Evolutionary conservation across 2,113 vertebrate species (phyloP).

Genomic region (Brevimyrus niger): DNA sequence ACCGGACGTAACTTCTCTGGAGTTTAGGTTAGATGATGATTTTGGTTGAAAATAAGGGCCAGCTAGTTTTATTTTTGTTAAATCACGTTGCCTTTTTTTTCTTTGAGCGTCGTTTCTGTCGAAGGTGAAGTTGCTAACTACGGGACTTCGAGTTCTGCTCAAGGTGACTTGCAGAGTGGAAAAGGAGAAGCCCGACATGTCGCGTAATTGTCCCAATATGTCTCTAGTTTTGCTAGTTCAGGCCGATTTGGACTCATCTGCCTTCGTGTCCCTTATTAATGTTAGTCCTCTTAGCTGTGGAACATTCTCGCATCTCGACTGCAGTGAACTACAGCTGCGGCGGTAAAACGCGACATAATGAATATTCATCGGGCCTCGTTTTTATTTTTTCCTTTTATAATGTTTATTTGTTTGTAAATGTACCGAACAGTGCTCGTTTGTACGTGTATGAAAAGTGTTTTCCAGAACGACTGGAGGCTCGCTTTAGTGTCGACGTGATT

Average conservation of each 20-base stretch:
- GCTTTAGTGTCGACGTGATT: constrained; percentile 40
- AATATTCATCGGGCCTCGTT: not conserved
- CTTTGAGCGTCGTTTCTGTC: not conserved
- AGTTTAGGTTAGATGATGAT: not conserved
- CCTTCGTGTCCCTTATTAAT: not conserved
- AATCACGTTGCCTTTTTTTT: not conserved
- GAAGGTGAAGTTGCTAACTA: constrained; percentile 7
- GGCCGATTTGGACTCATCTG: not conserved
- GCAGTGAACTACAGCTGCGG: not conserved
- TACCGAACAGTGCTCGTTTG: not conserved
- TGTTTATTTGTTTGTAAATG: not conserved
- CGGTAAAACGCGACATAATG: constrained; percentile 8
- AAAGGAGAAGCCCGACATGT: not conserved
- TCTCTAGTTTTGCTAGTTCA: not conserved
- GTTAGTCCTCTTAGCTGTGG: not conserved
- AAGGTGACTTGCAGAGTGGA: constrained; percentile 20
- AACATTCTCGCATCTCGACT: constrained; percentile 8
- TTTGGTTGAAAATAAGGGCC: not conserved
- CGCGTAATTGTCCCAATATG: not conserved
- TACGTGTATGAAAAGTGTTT: not conserved
- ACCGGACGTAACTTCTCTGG: not conserved
- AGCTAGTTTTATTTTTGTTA: not conserved
- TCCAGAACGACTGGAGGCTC: constrained; percentile 8
- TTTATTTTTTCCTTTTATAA: not conserved
- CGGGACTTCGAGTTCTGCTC: not conserved